These are phyloP conservation scores for Hydropsyche tenuis DNA, from an alignment of 1,140 invertebrate genomes.

Conservation along the genomic window DNA sequence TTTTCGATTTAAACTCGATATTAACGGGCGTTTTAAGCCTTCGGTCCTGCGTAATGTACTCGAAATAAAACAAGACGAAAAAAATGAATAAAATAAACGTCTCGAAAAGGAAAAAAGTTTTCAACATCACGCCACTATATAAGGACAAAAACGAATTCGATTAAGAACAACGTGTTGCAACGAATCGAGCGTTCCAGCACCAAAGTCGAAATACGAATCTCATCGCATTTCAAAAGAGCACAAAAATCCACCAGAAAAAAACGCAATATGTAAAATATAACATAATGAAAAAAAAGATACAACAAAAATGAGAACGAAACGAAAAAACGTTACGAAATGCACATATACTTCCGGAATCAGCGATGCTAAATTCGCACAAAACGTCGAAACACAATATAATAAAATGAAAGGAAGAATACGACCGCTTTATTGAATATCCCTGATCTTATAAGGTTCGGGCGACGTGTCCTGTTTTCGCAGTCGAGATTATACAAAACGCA, in stretches of 20 bases:
- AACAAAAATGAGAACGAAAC: not conserved
- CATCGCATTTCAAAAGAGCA: no score
- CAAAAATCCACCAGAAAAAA: not conserved
- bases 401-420: not conserved
- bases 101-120: not conserved
- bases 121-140: constrained; percentile 11
- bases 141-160: constrained; percentile 27
- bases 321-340: no score
- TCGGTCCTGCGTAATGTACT: no score
- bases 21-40: no score
- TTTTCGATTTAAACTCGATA: no score
- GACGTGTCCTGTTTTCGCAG: constrained; percentile 8
- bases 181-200: not conserved
- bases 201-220: not conserved
- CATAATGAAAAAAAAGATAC: not conserved
- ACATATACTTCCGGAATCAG: no score
- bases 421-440: not conserved
- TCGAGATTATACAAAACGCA: constrained; percentile 27
- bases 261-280: not conserved
- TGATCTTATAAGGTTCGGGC: not conserved
- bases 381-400: not conserved
- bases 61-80: not conserved
- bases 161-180: constrained; percentile 27
- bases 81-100: not conserved
- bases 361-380: not conserved